These are phyloP conservation scores for Laticauda colubrina DNA, from an alignment of 2,113 vertebrate species.

Conservation along the genomic window DNA sequence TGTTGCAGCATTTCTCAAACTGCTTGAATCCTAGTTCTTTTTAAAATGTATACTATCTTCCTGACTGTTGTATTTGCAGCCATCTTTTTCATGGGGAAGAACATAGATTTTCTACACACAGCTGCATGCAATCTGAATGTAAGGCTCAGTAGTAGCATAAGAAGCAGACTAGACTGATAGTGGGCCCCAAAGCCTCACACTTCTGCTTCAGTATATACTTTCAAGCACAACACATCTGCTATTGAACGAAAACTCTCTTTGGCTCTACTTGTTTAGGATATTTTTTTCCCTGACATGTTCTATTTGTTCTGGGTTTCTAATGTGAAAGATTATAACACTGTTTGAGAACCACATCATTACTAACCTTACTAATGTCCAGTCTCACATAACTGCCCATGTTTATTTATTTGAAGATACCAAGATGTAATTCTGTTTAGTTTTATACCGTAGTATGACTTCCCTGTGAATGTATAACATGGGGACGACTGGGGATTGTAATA, in stretches of 20 bases:
- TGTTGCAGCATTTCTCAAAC: background rate
- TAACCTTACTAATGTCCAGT: background rate
- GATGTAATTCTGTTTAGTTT: conserved; percentile 13
- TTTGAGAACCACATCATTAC: too few species aligned
- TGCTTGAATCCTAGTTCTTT: background rate
- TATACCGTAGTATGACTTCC: background rate
- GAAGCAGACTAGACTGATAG: background rate
- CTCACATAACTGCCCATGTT: conserved; percentile 3
- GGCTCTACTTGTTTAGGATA: background rate
- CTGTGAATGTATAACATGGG: background rate
- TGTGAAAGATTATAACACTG: background rate
- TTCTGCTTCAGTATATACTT: background rate
- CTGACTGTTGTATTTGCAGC: background rate
- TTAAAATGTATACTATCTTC: background rate
- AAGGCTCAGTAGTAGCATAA: background rate
- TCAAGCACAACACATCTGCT: background rate
- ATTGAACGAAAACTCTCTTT: background rate
- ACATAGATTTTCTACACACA: background rate
- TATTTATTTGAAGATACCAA: background rate
- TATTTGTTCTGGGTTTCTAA: background rate
- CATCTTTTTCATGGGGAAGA: background rate
- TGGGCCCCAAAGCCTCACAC: background rate
- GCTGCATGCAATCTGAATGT: background rate
- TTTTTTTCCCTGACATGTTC: background rate
- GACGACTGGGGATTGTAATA: background rate